Evolutionary conservation across 2,888 invertebrate species (phyloP).

Genomic region (Zaprionus obscuricornis): DNA sequence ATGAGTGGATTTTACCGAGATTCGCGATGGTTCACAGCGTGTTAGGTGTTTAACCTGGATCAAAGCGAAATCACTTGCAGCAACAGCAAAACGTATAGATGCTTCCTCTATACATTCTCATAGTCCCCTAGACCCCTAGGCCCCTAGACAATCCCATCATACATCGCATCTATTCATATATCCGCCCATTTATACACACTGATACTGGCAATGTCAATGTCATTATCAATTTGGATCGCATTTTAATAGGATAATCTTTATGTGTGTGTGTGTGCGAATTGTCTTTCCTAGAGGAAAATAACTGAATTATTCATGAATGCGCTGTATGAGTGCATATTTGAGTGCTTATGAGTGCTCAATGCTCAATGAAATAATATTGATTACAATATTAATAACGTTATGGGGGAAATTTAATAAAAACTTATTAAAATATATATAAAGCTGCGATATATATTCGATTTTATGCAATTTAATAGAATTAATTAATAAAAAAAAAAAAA

Average conservation of each 20-base stretch:
- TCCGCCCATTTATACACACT: not conserved
- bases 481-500: too few species aligned
- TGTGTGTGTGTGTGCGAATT: not conserved
- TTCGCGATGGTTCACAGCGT: slow-evolving; percentile 66
- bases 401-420: too few species aligned
- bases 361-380: too few species aligned
- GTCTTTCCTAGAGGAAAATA: not conserved
- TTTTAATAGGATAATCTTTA: slow-evolving; percentile 19
- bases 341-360: too few species aligned
- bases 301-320: not conserved
- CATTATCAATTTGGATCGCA: slow-evolving; percentile 45
- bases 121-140: not conserved
- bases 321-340: too few species aligned
- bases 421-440: too few species aligned
- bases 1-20: slow-evolving; percentile 67
- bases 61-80: slow-evolving; percentile 64
- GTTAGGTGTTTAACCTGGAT: slow-evolving; percentile 70
- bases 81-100: not conserved
- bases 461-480: too few species aligned
- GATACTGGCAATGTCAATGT: slow-evolving; percentile 43
- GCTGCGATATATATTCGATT: too few species aligned
- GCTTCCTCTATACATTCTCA: too few species aligned
- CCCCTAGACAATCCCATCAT: too few species aligned
- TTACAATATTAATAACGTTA: too few species aligned
- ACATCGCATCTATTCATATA: too few species aligned